Evolutionary conservation across 2,888 invertebrate genomes (phyloP).

Genomic region (Holacanthella duospinosa): DNA sequence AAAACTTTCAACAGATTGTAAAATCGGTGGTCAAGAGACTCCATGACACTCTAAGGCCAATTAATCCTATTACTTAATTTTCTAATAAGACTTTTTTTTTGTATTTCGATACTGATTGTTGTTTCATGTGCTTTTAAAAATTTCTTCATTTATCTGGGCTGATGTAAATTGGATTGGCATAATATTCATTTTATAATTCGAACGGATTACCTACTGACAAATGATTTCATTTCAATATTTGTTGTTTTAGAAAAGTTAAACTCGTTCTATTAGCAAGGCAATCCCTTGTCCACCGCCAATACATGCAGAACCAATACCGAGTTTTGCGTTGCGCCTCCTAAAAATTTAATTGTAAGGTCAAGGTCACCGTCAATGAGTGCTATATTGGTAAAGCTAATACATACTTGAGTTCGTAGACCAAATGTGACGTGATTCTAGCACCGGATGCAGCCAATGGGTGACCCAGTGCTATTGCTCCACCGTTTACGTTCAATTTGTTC

Average conservation of each 20-base stretch:
- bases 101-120: too few species aligned
- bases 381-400: neutral
- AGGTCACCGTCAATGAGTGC: slow-evolving; percentile 28
- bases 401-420: slow-evolving; percentile 70
- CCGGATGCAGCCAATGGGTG: slow-evolving; percentile 95
- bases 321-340: slow-evolving; percentile 72
- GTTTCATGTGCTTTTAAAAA: too few species aligned
- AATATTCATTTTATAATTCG: too few species aligned
- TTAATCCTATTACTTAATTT: neutral
- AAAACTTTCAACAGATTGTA: slow-evolving; percentile 67
- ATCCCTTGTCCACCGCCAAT: slow-evolving; percentile 99
- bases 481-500: slow-evolving; percentile 82
- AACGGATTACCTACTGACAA: too few species aligned
- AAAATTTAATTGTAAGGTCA: slow-evolving; percentile 35
- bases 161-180: too few species aligned
- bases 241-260: slow-evolving; percentile 14
- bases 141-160: too few species aligned
- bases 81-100: too few species aligned
- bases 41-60: slow-evolving; percentile 65
- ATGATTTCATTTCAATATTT: too few species aligned
- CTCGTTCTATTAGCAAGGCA: slow-evolving; percentile 70
- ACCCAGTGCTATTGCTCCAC: slow-evolving; percentile 94
- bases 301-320: slow-evolving; percentile 89
- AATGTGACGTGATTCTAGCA: slow-evolving; percentile 77
- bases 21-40: slow-evolving; percentile 74